phyloP scores from a whole-genome alignment of 2,113 vertebrate genomes.

The Pituophis catenifer region DNA sequence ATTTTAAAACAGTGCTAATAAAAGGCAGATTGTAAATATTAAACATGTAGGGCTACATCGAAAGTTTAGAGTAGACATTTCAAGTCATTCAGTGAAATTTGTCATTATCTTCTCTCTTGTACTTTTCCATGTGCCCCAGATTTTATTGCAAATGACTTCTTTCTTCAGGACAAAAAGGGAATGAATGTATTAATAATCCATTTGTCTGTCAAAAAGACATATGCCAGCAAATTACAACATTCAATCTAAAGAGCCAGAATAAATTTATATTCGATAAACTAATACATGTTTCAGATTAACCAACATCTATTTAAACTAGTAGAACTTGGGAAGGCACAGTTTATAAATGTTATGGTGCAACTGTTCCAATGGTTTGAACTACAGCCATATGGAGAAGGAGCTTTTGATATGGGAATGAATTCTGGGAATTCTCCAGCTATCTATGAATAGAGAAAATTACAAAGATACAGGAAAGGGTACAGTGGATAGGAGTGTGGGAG shows the following conservation, averaged over 20 bases:
- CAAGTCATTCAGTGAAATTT: neutral
- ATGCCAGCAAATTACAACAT: neutral
- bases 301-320: neutral
- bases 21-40: constrained; percentile 17
- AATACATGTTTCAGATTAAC: neutral
- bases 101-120: neutral
- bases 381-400: neutral
- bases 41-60: neutral
- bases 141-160: neutral
- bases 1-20: constrained; percentile 16
- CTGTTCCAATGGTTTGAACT: neutral
- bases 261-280: neutral
- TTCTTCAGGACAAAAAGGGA: neutral
- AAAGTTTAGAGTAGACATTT: neutral
- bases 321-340: neutral
- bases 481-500: neutral
- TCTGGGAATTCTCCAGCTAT: neutral
- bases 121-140: neutral
- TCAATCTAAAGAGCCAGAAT: neutral
- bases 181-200: neutral
- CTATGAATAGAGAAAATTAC: neutral
- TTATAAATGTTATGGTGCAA: neutral
- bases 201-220: neutral
- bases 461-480: neutral
- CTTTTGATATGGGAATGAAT: neutral